Evolutionary conservation across 30 jellyfish, hydroid and myxozoan species (phyloP).

Genomic region (Pseudorhiza aurosa): DNA sequence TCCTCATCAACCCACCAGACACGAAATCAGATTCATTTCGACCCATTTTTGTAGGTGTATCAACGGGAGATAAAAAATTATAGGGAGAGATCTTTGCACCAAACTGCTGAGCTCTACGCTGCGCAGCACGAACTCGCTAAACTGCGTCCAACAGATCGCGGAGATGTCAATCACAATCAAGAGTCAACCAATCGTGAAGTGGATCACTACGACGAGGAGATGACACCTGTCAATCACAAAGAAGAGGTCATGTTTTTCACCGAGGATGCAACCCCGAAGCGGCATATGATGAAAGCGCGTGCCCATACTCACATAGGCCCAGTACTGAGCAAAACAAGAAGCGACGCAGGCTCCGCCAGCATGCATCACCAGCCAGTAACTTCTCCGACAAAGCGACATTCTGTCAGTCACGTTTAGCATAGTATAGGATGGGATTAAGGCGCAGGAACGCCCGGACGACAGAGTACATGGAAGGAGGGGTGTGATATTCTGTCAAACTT

Average conservation of each 20-base stretch:
- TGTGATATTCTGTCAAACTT: too few species aligned
- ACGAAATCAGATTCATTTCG: not conserved
- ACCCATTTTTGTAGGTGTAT: conserved; percentile 44
- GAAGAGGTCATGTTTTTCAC: conserved; percentile 14
- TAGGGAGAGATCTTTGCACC: conserved; percentile 64
- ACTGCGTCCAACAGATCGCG: conserved; percentile 19
- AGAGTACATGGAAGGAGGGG: too few species aligned
- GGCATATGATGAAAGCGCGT: conserved; percentile 10
- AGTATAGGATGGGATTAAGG: too few species aligned
- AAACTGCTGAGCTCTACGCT: conserved; percentile 68
- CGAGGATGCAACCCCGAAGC: conserved; percentile 11
- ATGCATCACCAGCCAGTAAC: not conserved
- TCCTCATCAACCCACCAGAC: not conserved
- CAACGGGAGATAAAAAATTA: conserved; percentile 77
- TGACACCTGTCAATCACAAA: conserved; percentile 52
- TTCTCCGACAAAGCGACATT: conserved; percentile 33
- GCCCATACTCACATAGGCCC: not conserved
- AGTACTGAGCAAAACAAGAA: not conserved
- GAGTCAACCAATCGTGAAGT: conserved; percentile 10
- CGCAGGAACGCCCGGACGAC: too few species aligned
- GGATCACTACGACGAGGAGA: conserved; percentile 13
- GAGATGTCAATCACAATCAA: conserved; percentile 52
- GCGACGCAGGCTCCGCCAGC: not conserved
- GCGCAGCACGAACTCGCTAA: conserved; percentile 65
- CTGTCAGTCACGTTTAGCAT: conserved; percentile 57